A percentile compares a stretch with the other conserved stretches of the same genome.
Evolutionary conservation across 2,113 vertebrate genomes (phyloP).

Genomic region (Sylvilagus bachmani): DNA sequence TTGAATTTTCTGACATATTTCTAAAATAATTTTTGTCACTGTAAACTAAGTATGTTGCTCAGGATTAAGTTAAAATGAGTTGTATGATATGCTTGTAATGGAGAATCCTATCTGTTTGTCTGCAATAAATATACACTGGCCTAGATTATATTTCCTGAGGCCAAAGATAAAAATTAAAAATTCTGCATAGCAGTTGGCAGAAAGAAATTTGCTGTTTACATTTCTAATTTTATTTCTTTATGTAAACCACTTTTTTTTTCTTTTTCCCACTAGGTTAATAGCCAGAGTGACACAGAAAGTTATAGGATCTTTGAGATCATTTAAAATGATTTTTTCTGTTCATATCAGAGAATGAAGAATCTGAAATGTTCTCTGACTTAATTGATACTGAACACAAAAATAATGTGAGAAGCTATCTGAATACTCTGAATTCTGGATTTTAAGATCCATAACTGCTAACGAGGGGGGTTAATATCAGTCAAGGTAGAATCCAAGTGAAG

Average conservation of each 20-base stretch:
- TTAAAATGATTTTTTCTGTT: conserved; percentile 29
- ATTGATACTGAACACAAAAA: not conserved
- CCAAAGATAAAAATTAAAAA: not conserved
- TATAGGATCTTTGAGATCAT: not conserved
- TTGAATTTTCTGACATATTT: conserved; percentile 15
- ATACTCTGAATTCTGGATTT: not conserved
- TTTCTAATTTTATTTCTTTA: not conserved
- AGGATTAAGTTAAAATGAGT: conserved; percentile 12
- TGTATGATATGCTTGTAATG: not conserved
- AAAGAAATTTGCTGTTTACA: not conserved
- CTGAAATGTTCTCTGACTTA: not conserved
- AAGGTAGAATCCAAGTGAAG: conserved; percentile 6
- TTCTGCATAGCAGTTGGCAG: not conserved
- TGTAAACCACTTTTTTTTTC: not conserved
- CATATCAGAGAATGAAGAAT: not conserved
- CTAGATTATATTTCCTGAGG: not conserved
- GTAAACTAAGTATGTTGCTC: not conserved
- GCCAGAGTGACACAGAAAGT: not conserved
- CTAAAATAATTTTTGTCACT: conserved; percentile 1
- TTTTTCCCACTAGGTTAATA: not conserved
- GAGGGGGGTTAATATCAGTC: not conserved
- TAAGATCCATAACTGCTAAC: not conserved
- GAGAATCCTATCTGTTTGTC: conserved; percentile 7
- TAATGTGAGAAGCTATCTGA: not conserved
- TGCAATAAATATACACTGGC: not conserved